Conservation (phyloP, 2,113 vertebrate genomes). For the Hylia prasina region DNA sequence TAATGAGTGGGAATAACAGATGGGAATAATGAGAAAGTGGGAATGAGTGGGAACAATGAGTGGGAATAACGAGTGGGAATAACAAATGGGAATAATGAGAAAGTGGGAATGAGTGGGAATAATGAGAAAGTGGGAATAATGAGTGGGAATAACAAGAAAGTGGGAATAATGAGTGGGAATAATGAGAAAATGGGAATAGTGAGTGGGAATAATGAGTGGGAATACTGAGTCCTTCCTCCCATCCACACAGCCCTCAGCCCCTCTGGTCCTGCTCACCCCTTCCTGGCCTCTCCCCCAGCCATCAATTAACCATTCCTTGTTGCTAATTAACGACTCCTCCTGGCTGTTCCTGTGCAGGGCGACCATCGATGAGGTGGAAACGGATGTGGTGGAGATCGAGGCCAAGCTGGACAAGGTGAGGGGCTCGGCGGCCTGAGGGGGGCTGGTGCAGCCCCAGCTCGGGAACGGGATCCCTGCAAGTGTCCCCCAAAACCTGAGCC, state of each 20-base stretch:
- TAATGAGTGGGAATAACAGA: too few species aligned
- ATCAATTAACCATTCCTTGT: not conserved
- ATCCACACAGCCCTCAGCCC: not conserved
- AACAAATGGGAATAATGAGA: too few species aligned
- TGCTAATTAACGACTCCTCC: not conserved
- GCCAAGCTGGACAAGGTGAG: conserved; percentile 96
- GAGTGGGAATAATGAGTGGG: too few species aligned
- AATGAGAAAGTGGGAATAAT: too few species aligned
- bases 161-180: too few species aligned
- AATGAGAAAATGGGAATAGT: too few species aligned
- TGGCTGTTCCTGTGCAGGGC: conserved; percentile 78
- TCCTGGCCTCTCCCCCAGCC: not conserved
- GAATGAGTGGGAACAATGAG: too few species aligned
- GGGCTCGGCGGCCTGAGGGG: not conserved
- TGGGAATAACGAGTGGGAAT: too few species aligned
- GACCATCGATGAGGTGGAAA: conserved; percentile 95
- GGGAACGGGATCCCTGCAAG: not conserved
- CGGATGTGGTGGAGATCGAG: conserved; percentile 95
- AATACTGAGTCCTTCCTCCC: not conserved
- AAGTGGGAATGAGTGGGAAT: too few species aligned
- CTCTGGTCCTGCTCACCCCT: not conserved
- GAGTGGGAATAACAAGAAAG: too few species aligned
- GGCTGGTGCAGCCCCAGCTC: too few species aligned
- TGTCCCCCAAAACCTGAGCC: not conserved
- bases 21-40: too few species aligned